Base-by-base conservation (phyloP, 2,888 invertebrate genomes). In the Andrena haemorrhoa region DNA sequence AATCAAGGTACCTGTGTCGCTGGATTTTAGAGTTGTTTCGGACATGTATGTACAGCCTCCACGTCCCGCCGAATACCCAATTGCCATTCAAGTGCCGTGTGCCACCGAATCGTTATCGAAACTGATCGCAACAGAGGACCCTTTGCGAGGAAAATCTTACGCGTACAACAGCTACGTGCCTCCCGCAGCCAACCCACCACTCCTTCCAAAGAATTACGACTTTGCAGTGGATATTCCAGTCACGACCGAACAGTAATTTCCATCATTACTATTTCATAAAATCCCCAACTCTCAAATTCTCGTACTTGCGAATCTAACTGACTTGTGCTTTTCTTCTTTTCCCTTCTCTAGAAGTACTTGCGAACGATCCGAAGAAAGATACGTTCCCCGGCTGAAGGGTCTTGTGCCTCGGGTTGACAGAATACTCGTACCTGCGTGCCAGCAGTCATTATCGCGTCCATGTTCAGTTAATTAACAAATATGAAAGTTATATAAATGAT, bases 341-440 rank as follows among this genome's bases (percentile, higher is more conserved):
- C 6, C 58, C 29, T 23, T 31, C 23, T 58, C 0, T 12, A 68
- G 68, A 7, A 20, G 5, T 16, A 10, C 4, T 7, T 2, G 12
- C 12, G 29, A 31, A 20, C n/a, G 10, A n/a, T 10, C 53, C 3
- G 10, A 47, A 31, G 64, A 23, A 0, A 51, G 35, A 49, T 61
- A 64, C 2, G 16, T 75, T 20, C 64, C 76, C 63, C 79, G 53
- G 33, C 41, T 89, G 23, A 84, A 69, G 16, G 88, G 86, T 10
- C 79, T 90, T 8, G 75, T 73, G 7, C 66, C 88, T 0, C 86
- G 20, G 68, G 71, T 90, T 29, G 90, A 90, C 26, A 84, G 76
- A 60, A 16, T 90, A n/a, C 73, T 90, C 29, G 56, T 90, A 33
- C 90, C 90, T 1, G 88, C 86, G 23, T 88, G 84, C 31, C 82